A percentile compares a stretch with the other conserved stretches of the same genome.
Conservation (phyloP, 2,797 vertebrate genomes). For the Gymnoscopelus microlampas region DNA sequence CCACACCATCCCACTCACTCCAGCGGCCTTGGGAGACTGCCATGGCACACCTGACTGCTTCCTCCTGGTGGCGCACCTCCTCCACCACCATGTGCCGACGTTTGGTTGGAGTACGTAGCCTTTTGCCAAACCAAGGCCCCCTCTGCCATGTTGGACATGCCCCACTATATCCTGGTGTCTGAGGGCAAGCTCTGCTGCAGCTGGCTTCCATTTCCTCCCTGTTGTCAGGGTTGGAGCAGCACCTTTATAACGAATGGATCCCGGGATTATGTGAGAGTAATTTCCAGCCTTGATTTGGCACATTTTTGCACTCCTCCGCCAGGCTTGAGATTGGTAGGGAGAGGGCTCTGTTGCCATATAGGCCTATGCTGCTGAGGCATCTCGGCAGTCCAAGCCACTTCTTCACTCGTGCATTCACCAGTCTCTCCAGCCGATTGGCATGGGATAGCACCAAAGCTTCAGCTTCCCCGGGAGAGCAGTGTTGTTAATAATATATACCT, state of each 20-base stretch:
- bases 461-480: slow-evolving; percentile 26
- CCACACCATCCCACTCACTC: not conserved
- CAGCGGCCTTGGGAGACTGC: slow-evolving; percentile 20
- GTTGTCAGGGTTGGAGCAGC: not conserved
- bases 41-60: not conserved
- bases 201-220: slow-evolving; percentile 3
- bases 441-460: slow-evolving; percentile 4
- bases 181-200: not conserved
- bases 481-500: slow-evolving; percentile 4
- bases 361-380: too few species aligned
- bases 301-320: too few species aligned
- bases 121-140: slow-evolving; percentile 9
- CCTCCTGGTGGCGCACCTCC: slow-evolving; percentile 1
- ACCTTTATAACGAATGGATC: not conserved
- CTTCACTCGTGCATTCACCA: too few species aligned
- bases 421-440: too few species aligned
- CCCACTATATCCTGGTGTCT: not conserved
- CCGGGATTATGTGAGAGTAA: not conserved
- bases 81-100: not conserved
- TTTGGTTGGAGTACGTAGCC: not conserved
- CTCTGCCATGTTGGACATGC: slow-evolving; percentile 23
- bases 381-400: too few species aligned
- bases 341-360: too few species aligned
- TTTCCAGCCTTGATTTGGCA: too few species aligned
- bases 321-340: too few species aligned